A percentile compares a stretch with the other conserved stretches of the same genome.
phyloP scores from a whole-genome alignment of 2,888 invertebrate species.

The Thecophora atra region DNA sequence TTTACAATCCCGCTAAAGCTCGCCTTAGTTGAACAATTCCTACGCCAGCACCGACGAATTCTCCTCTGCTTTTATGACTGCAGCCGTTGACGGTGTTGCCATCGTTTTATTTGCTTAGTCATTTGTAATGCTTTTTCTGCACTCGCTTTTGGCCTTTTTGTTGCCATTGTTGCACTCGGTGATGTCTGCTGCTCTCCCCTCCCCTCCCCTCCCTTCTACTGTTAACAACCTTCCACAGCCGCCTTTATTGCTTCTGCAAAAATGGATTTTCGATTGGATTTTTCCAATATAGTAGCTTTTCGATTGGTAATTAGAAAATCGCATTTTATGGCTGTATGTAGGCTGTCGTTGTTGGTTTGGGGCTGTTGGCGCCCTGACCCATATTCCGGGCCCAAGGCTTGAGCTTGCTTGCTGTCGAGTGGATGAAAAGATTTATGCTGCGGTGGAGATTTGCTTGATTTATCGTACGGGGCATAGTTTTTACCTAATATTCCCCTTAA shows the following conservation, averaged over 20 bases:
- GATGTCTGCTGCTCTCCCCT: background rate
- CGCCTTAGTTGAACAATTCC: background rate
- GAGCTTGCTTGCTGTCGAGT: background rate
- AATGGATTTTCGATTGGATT: slow-evolving; percentile 37
- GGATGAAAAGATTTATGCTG: slow-evolving; percentile 26
- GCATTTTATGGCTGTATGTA: slow-evolving; percentile 38
- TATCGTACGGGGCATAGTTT: slow-evolving; percentile 26
- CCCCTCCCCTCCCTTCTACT: background rate
- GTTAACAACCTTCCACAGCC: background rate
- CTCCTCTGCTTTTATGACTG: slow-evolving; percentile 9
- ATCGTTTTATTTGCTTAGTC: slow-evolving; percentile 21
- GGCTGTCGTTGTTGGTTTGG: slow-evolving; percentile 21
- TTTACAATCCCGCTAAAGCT: slow-evolving; percentile 16
- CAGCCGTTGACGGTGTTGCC: slow-evolving; percentile 30
- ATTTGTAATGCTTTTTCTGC: background rate
- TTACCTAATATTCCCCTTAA: slow-evolving; percentile 20
- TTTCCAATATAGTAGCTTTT: slow-evolving; percentile 32
- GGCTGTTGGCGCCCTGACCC: background rate
- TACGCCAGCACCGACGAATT: background rate
- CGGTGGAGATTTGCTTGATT: slow-evolving; percentile 32
- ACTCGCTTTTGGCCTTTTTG: background rate
- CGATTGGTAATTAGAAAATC: slow-evolving; percentile 43
- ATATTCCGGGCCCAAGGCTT: background rate
- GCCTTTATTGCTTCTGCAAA: slow-evolving; percentile 28
- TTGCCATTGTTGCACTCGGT: background rate